Evolutionary conservation across 1,140 invertebrate species (phyloP).

Genomic region (Mesaphorura yosii): DNA sequence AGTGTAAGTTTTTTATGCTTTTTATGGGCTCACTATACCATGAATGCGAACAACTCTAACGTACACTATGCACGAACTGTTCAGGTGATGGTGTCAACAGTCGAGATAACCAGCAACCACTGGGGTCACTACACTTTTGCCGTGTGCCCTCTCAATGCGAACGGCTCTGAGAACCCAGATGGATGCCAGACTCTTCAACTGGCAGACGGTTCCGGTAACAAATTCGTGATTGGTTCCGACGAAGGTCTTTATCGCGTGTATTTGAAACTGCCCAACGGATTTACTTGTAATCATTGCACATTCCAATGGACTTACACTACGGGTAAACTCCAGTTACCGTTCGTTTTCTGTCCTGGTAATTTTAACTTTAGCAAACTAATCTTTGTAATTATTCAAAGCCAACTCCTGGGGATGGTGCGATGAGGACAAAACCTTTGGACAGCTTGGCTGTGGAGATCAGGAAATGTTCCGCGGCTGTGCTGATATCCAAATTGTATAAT

Average conservation of each 20-base stretch:
- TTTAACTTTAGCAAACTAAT: too few relatives aligned
- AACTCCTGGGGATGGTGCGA: constrained; percentile 54
- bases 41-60: too few relatives aligned
- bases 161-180: constrained; percentile 31
- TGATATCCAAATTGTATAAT: constrained; percentile 54
- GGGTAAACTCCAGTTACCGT: too few relatives aligned
- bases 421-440: constrained; percentile 9
- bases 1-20: not conserved
- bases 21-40: too few relatives aligned
- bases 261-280: too few relatives aligned
- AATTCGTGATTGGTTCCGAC: constrained; percentile 20
- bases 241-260: constrained; percentile 27
- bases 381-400: too few relatives aligned
- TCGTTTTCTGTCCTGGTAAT: too few relatives aligned
- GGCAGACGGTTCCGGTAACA: constrained; percentile 22
- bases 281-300: constrained; percentile 34
- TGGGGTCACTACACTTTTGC: constrained; percentile 34
- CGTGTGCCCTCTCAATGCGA: constrained; percentile 43
- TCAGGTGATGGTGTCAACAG: constrained; percentile 12
- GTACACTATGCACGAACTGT: not conserved
- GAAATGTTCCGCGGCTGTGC: constrained; percentile 82
- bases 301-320: constrained; percentile 33
- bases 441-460: constrained; percentile 60
- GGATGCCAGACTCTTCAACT: constrained; percentile 34
- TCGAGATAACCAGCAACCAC: constrained; percentile 36